Evolutionary conservation across 2,888 invertebrate genomes (phyloP).

Genomic region (Punctoribates punctum): DNA sequence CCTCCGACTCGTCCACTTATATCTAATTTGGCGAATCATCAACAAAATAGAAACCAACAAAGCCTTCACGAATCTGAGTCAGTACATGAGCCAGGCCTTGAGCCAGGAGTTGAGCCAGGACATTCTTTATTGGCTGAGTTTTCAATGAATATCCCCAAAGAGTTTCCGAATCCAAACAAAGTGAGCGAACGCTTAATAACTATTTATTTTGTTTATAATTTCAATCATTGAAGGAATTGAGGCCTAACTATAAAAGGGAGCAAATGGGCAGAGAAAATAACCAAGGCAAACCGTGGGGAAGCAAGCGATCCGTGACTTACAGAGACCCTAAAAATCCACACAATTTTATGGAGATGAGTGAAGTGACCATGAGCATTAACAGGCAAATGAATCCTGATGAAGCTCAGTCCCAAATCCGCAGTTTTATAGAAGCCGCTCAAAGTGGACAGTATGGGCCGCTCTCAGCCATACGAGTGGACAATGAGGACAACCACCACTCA

Average conservation of each 20-base stretch:
- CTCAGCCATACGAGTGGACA: background rate
- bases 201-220: background rate
- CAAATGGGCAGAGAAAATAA: slow-evolving; percentile 24
- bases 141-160: background rate
- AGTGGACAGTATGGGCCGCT: slow-evolving; percentile 4
- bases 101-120: too few relatives aligned
- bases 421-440: background rate
- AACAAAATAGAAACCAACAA: too few relatives aligned
- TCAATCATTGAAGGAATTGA: background rate
- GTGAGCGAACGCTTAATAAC: too few relatives aligned
- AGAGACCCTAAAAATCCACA: slow-evolving; percentile 37
- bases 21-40: too few relatives aligned
- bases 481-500: background rate
- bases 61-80: too few relatives aligned
- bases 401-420: background rate
- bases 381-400: slow-evolving; percentile 24
- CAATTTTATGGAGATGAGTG: slow-evolving; percentile 39
- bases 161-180: background rate
- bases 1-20: too few relatives aligned
- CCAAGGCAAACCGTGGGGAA: slow-evolving; percentile 39
- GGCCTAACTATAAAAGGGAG: background rate
- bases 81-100: too few relatives aligned
- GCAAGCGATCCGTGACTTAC: slow-evolving; percentile 19
- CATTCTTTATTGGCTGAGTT: background rate
- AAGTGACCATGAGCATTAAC: slow-evolving; percentile 19